phyloP scores from a whole-genome alignment of 2,888 invertebrate species.

The Leucophenga maculata region DNA sequence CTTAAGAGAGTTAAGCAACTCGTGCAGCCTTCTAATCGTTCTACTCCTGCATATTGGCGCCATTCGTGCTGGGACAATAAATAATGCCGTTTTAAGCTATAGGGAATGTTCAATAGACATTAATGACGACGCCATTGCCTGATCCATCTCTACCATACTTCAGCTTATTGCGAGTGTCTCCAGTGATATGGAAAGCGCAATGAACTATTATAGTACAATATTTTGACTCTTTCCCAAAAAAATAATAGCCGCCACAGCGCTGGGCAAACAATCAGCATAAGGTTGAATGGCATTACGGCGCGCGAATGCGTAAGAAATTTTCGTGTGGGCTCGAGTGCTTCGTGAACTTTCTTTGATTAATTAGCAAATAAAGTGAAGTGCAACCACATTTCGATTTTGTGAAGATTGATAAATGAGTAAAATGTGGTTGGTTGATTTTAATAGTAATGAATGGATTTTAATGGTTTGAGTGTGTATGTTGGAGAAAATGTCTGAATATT shows the following conservation, averaged over 20 bases:
- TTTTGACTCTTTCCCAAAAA: too few species aligned
- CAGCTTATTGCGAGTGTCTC: neutral
- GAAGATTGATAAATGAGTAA: neutral
- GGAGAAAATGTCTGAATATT: too few species aligned
- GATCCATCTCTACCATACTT: too few species aligned
- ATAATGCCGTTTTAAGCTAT: too few species aligned
- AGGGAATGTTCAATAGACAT: too few species aligned
- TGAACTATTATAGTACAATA: neutral
- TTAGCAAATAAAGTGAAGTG: neutral
- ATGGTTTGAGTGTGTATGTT: neutral
- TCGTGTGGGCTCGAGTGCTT: slow-evolving; percentile 4
- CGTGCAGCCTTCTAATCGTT: too few species aligned
- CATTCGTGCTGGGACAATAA: too few species aligned
- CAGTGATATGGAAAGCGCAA: neutral
- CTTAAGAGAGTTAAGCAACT: too few species aligned
- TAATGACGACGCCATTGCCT: too few species aligned
- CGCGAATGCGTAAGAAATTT: neutral
- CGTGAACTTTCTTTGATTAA: slow-evolving; percentile 9
- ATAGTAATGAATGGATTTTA: neutral
- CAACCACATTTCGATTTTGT: neutral
- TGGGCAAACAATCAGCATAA: neutral
- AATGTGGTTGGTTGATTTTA: neutral
- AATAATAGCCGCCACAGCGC: too few species aligned
- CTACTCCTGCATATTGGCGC: too few species aligned
- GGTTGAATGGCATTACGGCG: slow-evolving; percentile 11